Evolutionary conservation across 1,140 invertebrate species (phyloP).

Genomic region (Heterodera schachtii): DNA sequence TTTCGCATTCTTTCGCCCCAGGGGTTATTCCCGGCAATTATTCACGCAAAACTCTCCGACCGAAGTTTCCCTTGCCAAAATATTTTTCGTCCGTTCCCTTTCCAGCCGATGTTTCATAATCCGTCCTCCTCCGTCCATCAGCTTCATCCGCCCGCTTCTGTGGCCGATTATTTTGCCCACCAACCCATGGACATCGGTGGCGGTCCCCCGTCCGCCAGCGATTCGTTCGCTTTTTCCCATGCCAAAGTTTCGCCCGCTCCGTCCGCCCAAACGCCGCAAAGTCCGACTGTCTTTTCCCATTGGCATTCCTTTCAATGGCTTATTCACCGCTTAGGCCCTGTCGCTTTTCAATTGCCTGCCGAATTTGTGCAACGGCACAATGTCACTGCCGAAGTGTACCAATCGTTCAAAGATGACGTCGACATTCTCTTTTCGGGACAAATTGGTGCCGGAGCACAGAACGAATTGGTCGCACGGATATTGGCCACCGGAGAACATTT

Average conservation of each 20-base stretch:
- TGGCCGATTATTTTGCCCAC: neutral
- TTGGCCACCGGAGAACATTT: constrained; percentile 39
- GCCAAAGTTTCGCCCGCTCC: neutral
- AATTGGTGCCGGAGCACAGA: constrained; percentile 50
- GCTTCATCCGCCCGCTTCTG: neutral
- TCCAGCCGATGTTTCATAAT: constrained; percentile 1
- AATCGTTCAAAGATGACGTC: constrained; percentile 62
- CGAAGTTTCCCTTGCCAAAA: neutral
- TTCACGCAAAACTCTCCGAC: neutral
- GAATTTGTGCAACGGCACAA: constrained; percentile 60
- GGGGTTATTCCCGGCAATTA: neutral
- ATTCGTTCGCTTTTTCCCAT: neutral
- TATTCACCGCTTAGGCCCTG: neutral
- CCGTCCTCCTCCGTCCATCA: constrained; percentile 12
- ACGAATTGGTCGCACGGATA: constrained; percentile 52
- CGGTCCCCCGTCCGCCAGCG: neutral
- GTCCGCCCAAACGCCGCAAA: constrained; percentile 1
- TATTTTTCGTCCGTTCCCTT: neutral
- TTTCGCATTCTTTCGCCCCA: neutral
- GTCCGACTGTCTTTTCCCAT: neutral
- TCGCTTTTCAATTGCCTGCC: neutral
- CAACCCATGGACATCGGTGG: neutral
- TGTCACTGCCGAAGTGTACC: constrained; percentile 58
- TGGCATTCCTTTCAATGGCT: neutral
- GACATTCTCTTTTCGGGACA: constrained; percentile 53